Base-by-base conservation (phyloP, 2,113 vertebrate genomes). In the Monopterus albus region DNA sequence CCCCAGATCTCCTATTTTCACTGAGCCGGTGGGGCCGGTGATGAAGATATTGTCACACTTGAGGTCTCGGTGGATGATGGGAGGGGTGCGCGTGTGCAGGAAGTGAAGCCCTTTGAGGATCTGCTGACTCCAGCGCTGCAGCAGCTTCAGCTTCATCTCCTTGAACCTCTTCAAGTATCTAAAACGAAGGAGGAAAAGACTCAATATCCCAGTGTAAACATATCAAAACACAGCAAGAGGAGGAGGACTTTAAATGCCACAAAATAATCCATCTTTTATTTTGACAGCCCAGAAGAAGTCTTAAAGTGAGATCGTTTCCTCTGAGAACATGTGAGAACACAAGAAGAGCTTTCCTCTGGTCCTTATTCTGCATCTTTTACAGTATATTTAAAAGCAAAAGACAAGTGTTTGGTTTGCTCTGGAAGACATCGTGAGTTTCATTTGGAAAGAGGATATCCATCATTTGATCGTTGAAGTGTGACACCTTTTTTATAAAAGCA, bases 21-120 rank as follows among this genome's bases (percentile, higher is more conserved):
- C 97, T 0, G 96, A 98, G 79, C 97, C 98, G 0, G 95, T 98
- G 79, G 97, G 97, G 18, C 98, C 98, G 0, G 98, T 99, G 92
- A 99, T 99, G 92, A 99, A 99, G 89, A 99, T 97, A 82, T 99
- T 99, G 94, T 99, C 98, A 0, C 98, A 99, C 88, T 99, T 99
- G 87, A 99, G 95, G 87, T 99, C 98, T 0, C 98, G 94, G 83
- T 99, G 98, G 87, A 99, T 96, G 91, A 99, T 99, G 69, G 98
- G 98, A 25, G 98, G 98, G 0, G 95, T 93, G 45, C 97, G 95
- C 0, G 97, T 97, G 88, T 99, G 98, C 77, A 99, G 94, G 78
- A 99, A 99, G 80, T 99, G 97, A 39, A 99, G 95, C 0, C 98
- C 98, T 75, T 96, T 95, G 17, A 99, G 93, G 87, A 99, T 99